Evolutionary conservation across 2,797 vertebrate species (phyloP), one percentile per base, ranked within the genome.

Genomic region (Crenuchus spilurus): DNA sequence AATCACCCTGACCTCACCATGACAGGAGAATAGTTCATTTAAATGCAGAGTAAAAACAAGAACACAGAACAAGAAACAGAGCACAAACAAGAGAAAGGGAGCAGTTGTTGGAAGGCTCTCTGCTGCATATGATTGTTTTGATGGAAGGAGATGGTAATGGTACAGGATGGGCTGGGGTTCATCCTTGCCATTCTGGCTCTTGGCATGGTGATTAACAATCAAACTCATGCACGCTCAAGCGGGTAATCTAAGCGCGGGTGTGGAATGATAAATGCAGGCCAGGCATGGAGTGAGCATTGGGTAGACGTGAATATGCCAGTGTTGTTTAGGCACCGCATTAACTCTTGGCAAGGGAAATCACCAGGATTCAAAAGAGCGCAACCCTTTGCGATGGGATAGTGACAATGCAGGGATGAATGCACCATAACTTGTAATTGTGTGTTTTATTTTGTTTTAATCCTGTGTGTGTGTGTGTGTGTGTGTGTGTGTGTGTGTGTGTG

Each of bases 181-280:
- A 75, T 65, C 64, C 57, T 44, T 64, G 52, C 26, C 39, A 31
- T 71, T 82, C 78, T 75, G 80, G 80, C 64, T 41, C 67, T 68
- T 9, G 22, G 73, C 75, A 78, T 80, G 72, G 70, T 49, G 52
- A 75, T 69, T 80, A 65, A 65, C 57, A 78, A 68, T 75, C 82
- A 74, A 65, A 69, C 69, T 78, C 77, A 77, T 79, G 81, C 78
- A 82, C 84, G 85, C 83, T 85, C 85, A 82, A 75, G 80, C 76
- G 77, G 77, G 79, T 88, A 88, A 88, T 88, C 86, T 85, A 78
- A 83, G 61, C 83, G 77, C 62, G 83, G 84, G 84, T 85, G 80
- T 83, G 84, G 82, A 89, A 90, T 88, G 85, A 90, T 86, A 84
- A 91, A 75, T 80, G 51, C 65, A 2, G 33, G 2, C 62, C 57